Conservation (phyloP, 1,140 invertebrate species). For the Acromyrmex heyeri region DNA sequence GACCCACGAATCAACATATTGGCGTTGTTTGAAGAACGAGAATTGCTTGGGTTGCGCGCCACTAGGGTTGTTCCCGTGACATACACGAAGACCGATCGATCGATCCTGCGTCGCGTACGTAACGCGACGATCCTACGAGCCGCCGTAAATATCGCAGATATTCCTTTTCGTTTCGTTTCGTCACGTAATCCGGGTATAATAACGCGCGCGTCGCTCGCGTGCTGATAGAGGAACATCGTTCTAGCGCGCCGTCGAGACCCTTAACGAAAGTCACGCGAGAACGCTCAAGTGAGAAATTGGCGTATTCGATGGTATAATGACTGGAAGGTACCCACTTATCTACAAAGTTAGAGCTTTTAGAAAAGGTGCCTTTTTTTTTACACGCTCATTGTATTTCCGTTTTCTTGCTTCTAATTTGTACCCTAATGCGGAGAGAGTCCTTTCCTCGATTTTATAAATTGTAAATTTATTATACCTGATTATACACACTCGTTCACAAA, state of each 20-base stretch:
- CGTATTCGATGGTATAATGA: constrained; percentile 50
- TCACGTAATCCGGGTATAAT: constrained; percentile 68
- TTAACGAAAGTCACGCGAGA: constrained; percentile 52
- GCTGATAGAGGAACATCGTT: constrained; percentile 22
- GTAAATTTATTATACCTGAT: constrained; percentile 27
- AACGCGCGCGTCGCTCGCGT: constrained; percentile 63
- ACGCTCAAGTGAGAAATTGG: constrained; percentile 34
- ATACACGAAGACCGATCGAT: constrained; percentile 62
- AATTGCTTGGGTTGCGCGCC: constrained; percentile 75
- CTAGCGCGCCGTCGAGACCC: constrained; percentile 28
- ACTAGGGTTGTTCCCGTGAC: constrained; percentile 72
- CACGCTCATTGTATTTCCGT: constrained; percentile 5
- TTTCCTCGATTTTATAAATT: constrained; percentile 27
- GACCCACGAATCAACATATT: constrained; percentile 83
- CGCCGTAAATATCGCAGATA: constrained; percentile 60
- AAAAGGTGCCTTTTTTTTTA: constrained; percentile 7
- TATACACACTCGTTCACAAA: constrained; percentile 14
- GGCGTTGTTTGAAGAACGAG: constrained; percentile 82
- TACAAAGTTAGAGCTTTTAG: constrained; percentile 31
- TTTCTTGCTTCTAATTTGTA: constrained; percentile 5
- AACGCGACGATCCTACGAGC: constrained; percentile 61
- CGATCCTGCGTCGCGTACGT: constrained; percentile 55
- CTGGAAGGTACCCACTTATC: neutral
- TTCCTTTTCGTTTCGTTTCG: constrained; percentile 60
- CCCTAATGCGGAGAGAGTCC: neutral